Conservation (phyloP, 2,113 vertebrate species). For the Pseudolaguvia tuberculata region DNA sequence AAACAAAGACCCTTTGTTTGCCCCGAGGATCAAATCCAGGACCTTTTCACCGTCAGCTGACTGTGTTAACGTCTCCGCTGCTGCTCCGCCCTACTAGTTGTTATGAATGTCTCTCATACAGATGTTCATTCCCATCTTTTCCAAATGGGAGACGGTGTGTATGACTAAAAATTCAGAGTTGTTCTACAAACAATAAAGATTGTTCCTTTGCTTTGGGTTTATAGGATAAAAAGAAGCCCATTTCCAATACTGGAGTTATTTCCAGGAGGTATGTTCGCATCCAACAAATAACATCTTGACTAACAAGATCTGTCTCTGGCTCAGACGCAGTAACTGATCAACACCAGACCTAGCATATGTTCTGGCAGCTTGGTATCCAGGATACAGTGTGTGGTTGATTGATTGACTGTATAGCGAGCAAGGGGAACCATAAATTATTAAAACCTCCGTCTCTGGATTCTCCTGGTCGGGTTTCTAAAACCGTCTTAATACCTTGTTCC, state of each 20-base stretch:
- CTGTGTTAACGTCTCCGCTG: too few relatives aligned
- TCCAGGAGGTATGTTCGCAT: background rate
- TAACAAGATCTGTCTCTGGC: background rate
- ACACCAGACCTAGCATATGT: slow-evolving; percentile 32
- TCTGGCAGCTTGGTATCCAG: slow-evolving; percentile 35
- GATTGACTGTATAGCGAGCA: slow-evolving; percentile 19
- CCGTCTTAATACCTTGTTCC: slow-evolving; percentile 37
- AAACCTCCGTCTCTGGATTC: slow-evolving; percentile 32
- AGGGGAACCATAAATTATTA: slow-evolving; percentile 32
- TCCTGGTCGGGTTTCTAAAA: slow-evolving; percentile 22
- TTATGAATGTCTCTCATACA: background rate
- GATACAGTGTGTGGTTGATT: slow-evolving; percentile 30
- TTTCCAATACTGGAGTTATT: background rate
- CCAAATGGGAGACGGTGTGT: too few relatives aligned
- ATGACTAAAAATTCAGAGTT: too few relatives aligned
- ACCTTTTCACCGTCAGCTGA: too few relatives aligned
- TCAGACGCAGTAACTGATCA: background rate
- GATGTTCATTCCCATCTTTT: too few relatives aligned
- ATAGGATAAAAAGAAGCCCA: background rate
- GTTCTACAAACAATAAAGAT: too few relatives aligned
- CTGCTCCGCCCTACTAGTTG: too few relatives aligned
- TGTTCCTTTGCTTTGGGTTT: background rate
- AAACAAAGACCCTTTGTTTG: background rate
- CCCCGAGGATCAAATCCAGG: too few relatives aligned
- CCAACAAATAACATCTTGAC: background rate